Percentiles rank a stretch among this genome's conserved stretches.
Evolutionary conservation across 2,888 invertebrate species (phyloP).

Genomic region (Thysanoteuthis rhombus): DNA sequence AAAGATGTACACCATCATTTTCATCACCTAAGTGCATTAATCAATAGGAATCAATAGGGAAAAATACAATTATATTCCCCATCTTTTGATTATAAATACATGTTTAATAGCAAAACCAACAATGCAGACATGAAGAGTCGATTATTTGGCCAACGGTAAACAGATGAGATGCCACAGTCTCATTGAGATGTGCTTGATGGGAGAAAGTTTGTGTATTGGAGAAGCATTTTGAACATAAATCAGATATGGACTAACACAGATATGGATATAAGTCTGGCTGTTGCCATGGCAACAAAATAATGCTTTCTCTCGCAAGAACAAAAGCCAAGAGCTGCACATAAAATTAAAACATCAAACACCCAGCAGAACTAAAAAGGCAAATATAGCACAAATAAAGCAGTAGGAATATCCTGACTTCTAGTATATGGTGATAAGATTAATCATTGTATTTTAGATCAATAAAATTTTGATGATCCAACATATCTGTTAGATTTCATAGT

Average conservation of each 20-base stretch:
- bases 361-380: background rate
- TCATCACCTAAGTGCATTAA: no score
- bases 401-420: background rate
- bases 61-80: background rate
- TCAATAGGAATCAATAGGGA: background rate
- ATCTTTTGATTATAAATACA: background rate
- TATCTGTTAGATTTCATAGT: constrained; percentile 12
- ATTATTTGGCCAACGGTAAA: background rate
- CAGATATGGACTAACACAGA: background rate
- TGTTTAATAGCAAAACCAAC: background rate
- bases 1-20: no score
- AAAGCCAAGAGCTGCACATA: background rate
- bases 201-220: background rate
- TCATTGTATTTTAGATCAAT: constrained; percentile 12
- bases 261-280: background rate
- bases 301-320: background rate
- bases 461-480: background rate
- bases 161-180: background rate
- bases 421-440: background rate
- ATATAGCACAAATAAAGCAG: background rate
- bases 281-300: background rate
- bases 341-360: background rate
- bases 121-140: background rate
- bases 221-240: background rate
- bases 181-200: background rate